A percentile compares a stretch with the other conserved stretches of the same genome.
Conservation (phyloP, 1,140 invertebrate genomes). For the Solenopsis fugax region DNA sequence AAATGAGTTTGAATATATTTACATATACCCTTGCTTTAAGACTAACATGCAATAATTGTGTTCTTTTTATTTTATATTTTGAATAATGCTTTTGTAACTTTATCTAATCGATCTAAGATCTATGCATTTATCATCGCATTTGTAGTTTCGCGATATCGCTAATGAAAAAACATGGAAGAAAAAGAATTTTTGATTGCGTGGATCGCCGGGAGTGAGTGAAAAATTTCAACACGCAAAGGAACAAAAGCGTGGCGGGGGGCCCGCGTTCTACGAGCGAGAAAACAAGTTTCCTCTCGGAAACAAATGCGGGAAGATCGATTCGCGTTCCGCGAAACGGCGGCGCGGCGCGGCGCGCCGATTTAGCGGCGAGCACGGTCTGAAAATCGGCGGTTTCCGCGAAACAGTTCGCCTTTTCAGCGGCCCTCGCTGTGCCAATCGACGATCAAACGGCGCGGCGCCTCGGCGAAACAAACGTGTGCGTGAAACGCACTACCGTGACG, state of each 20-base stretch:
- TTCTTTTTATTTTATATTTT: too few relatives aligned
- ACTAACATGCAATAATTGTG: background rate
- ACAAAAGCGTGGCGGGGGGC: slow-evolving; percentile 25
- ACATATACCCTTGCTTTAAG: background rate
- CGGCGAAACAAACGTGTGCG: slow-evolving; percentile 2
- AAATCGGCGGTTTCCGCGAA: slow-evolving; percentile 72
- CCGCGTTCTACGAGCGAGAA: slow-evolving; percentile 37
- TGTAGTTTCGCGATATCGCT: background rate
- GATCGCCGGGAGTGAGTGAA: background rate
- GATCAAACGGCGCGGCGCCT: slow-evolving; percentile 64
- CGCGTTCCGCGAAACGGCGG: slow-evolving; percentile 45
- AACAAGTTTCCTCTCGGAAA: slow-evolving; percentile 64
- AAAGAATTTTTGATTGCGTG: background rate
- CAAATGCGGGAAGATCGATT: slow-evolving; percentile 63
- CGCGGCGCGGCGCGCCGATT: slow-evolving; percentile 48
- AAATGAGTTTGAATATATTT: background rate
- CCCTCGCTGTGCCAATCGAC: slow-evolving; percentile 53
- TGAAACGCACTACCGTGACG: slow-evolving; percentile 17
- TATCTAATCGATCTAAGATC: background rate
- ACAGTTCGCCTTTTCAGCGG: slow-evolving; percentile 70
- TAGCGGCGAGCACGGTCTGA: slow-evolving; percentile 52
- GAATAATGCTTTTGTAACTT: too few relatives aligned
- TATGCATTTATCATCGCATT: background rate
- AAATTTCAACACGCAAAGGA: slow-evolving; percentile 57
- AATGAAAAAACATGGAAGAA: slow-evolving; percentile 5